Base-by-base conservation (phyloP, 2,888 invertebrate species). In the Metalampra italica region DNA sequence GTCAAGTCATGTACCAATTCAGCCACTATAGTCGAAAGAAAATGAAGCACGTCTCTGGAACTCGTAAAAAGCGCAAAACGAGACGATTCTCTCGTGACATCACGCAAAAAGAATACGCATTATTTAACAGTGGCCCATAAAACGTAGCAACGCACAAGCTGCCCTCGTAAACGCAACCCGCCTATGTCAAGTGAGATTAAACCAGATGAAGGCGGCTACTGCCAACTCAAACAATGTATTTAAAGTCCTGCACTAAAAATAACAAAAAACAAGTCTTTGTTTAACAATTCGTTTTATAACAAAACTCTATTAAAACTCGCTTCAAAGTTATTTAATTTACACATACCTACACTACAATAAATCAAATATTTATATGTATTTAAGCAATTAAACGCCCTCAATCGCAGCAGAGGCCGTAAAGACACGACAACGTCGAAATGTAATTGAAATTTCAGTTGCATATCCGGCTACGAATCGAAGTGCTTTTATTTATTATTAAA, bases 51-150 rank as follows among this genome's bases (percentile, higher is more conserved):
- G 74, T 77, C 60, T 65, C 66, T 68, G 66, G 66, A 73, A 72
- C 72, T 72, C 78, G 73, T 81, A 81, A 82, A 79, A 78, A 74
- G 66, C 68, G 68, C 68, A 68, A 64, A 76, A 75, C 70, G 65
- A 62, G 64, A 68, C 65, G 65, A 69, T 66, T 72, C 71, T 64
- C 71, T 71, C 62, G 68, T 61, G 68, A 67, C 69, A 73, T 68
- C 73, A 76, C 73, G 58, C 59, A 62, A 56, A 75, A 76, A 71
- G 69, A 73, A 67, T 73, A 71, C 72, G 73, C 75, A 82, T 79
- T 79, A 82, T 82, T 82, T 78, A 82, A 75, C 74, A 72, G 71
- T 64, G 57, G 61, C 61, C 65, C 72, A 75, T 83, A 79, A 82
- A 79, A 75, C 66, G 71, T 66, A 61, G 66, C 63, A 57, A 69